phyloP scores from a whole-genome alignment of 2,888 invertebrate species.

The Rambutsinella grinnellia region DNA sequence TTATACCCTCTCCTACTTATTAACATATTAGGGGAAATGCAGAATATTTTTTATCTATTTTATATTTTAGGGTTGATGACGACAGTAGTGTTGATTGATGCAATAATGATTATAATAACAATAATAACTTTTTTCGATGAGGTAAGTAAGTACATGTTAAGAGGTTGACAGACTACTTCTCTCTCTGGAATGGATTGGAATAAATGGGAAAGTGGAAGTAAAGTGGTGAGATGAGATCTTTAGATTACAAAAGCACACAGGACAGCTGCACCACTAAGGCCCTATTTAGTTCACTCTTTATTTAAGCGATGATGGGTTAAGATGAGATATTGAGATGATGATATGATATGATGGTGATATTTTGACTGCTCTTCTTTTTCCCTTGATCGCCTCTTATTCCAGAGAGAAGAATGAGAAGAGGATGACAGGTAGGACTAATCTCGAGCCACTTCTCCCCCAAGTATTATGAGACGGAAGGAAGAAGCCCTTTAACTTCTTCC shows the following conservation, averaged over 20 bases:
- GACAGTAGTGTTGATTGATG: conserved; percentile 48
- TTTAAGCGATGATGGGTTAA: conserved; percentile 30
- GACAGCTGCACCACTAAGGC: conserved; percentile 16
- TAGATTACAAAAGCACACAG: too few species aligned
- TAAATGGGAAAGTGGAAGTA: conserved; percentile 19
- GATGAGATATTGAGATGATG: conserved; percentile 46
- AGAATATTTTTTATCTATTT: too few species aligned
- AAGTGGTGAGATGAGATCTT: conserved; percentile 34
- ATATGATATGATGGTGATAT: too few species aligned
- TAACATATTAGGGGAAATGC: too few species aligned
- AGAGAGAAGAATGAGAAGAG: neutral
- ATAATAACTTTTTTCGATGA: too few species aligned
- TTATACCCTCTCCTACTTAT: too few species aligned
- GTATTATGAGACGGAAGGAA: conserved; percentile 46
- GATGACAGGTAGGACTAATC: conserved; percentile 45
- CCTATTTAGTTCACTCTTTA: conserved; percentile 4
- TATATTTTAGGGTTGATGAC: too few species aligned
- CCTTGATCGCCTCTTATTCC: conserved; percentile 1
- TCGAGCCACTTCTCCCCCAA: too few species aligned
- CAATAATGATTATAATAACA: conserved; percentile 52
- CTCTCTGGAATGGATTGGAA: conserved; percentile 48
- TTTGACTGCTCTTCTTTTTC: conserved; percentile 38
- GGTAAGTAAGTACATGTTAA: conserved; percentile 50
- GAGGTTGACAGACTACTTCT: conserved; percentile 54
- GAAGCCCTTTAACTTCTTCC: conserved; percentile 31